A percentile compares a stretch with the other conserved stretches of the same genome.
These are phyloP conservation scores for Hedya salicella DNA, from an alignment of 2,888 invertebrate species.

Conservation along the genomic window DNA sequence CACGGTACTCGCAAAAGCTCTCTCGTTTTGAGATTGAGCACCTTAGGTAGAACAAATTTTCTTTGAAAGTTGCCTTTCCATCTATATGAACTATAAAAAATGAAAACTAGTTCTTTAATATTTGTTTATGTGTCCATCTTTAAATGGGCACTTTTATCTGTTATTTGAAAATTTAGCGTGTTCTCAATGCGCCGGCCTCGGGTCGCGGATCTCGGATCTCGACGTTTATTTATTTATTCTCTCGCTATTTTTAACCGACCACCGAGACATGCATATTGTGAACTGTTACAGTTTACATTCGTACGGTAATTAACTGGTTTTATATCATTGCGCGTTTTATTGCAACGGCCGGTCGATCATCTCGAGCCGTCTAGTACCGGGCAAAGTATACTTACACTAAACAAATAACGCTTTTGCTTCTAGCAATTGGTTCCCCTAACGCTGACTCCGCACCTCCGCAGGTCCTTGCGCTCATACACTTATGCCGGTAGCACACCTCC, in stretches of 20 bases:
- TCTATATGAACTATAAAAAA: constrained; percentile 2
- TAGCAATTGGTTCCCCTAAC: too few species aligned
- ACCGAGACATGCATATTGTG: constrained; percentile 71
- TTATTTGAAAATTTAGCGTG: constrained; percentile 35
- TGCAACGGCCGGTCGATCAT: constrained; percentile 61
- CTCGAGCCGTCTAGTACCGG: constrained; percentile 32
- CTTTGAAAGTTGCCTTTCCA: neutral
- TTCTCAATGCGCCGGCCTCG: constrained; percentile 42
- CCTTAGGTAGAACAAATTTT: neutral
- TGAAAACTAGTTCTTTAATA: constrained; percentile 1
- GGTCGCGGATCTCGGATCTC: constrained; percentile 43
- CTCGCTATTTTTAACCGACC: constrained; percentile 69
- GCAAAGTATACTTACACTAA: neutral
- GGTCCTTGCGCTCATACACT: too few species aligned
- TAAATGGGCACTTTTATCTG: constrained; percentile 33
- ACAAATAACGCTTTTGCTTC: too few species aligned
- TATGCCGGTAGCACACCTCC: too few species aligned
- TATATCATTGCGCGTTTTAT: constrained; percentile 74
- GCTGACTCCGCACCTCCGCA: too few species aligned
- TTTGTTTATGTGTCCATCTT: constrained; percentile 31
- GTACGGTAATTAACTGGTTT: constrained; percentile 75
- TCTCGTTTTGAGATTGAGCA: too few species aligned
- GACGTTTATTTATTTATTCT: constrained; percentile 58
- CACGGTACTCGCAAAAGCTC: too few species aligned
- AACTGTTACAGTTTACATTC: constrained; percentile 73